These are phyloP conservation scores for Cepaea nemoralis DNA, from an alignment of 1,140 invertebrate species.

Conservation along the genomic window DNA sequence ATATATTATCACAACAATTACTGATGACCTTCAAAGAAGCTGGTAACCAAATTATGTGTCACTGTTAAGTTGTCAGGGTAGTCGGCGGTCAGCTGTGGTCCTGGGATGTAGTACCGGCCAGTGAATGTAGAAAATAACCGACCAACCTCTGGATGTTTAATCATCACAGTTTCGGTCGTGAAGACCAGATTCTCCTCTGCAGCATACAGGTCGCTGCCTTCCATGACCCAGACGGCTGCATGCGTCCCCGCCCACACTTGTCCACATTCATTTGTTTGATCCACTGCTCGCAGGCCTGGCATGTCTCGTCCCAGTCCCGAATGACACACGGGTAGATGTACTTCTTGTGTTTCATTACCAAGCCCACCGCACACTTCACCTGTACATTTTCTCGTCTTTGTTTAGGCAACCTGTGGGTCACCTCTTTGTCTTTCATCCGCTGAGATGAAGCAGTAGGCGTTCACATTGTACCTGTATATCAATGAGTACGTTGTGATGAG, in stretches of 20 bases:
- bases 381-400: background rate
- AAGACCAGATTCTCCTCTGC: conserved; percentile 80
- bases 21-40: conserved; percentile 21
- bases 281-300: conserved; percentile 75
- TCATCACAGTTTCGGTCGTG: conserved; percentile 69
- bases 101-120: conserved; percentile 78
- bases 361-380: conserved; percentile 27
- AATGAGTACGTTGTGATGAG: background rate
- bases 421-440: background rate
- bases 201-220: conserved; percentile 81
- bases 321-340: conserved; percentile 80
- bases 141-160: conserved; percentile 76
- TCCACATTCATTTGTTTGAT: conserved; percentile 76
- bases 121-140: conserved; percentile 80
- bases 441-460: background rate
- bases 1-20: too few relatives aligned
- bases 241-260: conserved; percentile 73
- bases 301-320: conserved; percentile 79
- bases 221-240: conserved; percentile 81
- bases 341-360: conserved; percentile 53
- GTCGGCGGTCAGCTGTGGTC: conserved; percentile 77
- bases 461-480: conserved; percentile 18
- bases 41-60: conserved; percentile 74
- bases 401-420: background rate
- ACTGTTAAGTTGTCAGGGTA: conserved; percentile 78